phyloP scores from a whole-genome alignment of 2,113 vertebrate species.

The Hippocampus barbouri region DNA sequence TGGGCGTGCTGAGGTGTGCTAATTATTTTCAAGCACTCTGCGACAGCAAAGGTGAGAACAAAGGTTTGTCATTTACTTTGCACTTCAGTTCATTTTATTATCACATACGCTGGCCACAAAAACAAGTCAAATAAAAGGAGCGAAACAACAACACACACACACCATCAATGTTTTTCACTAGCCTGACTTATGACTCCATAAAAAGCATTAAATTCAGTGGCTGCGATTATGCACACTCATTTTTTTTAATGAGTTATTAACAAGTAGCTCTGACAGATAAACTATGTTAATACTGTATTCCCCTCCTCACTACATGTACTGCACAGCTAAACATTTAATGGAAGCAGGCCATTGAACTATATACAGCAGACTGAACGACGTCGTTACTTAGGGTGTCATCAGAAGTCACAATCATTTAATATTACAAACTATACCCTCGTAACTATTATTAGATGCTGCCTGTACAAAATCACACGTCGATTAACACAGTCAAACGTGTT shows the following conservation, averaged over 20 bases:
- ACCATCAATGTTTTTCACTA: conserved; percentile 30
- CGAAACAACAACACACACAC: conserved; percentile 18
- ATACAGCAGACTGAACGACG: too few relatives aligned
- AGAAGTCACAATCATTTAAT: too few relatives aligned
- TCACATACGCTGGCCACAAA: conserved; percentile 16
- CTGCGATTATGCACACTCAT: conserved; percentile 11
- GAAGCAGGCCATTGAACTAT: too few relatives aligned
- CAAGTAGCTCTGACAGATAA: not conserved
- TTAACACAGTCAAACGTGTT: too few relatives aligned
- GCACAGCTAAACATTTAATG: too few relatives aligned
- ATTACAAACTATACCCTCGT: too few relatives aligned
- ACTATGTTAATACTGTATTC: too few relatives aligned
- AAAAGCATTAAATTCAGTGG: conserved; percentile 12
- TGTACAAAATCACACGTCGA: too few relatives aligned
- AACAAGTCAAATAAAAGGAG: conserved; percentile 28
- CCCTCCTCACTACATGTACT: too few relatives aligned
- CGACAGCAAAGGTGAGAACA: conserved; percentile 44
- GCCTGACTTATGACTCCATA: conserved; percentile 33
- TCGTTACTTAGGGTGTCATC: too few relatives aligned
- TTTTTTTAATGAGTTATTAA: conserved; percentile 25
- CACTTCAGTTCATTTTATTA: conserved; percentile 52
- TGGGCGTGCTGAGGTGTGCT: conserved; percentile 45
- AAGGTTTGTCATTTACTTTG: conserved; percentile 55
- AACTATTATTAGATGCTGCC: too few relatives aligned
- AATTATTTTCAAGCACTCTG: conserved; percentile 57